These are phyloP conservation scores for Drosophila setosimentum DNA, from an alignment of 2,888 invertebrate genomes.

Conservation along the genomic window DNA sequence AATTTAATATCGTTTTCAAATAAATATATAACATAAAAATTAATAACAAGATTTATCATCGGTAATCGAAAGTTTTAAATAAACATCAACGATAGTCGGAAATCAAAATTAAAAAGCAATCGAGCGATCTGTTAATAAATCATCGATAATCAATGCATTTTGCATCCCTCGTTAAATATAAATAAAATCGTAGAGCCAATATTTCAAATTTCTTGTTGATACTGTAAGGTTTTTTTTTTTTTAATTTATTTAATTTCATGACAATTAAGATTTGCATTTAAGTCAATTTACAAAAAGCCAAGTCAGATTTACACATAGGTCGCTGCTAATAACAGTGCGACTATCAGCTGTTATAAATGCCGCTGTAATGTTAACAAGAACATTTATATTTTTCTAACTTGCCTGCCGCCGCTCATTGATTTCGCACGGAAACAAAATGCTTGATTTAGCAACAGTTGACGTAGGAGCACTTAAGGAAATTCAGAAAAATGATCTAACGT, in stretches of 20 bases:
- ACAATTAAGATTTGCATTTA: not conserved
- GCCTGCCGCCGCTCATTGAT: conserved; percentile 15
- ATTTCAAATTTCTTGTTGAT: not conserved
- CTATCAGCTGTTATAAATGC: conserved; percentile 1
- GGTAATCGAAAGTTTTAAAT: not conserved
- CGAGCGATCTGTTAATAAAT: not conserved
- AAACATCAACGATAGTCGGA: too few species aligned
- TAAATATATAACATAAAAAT: not conserved
- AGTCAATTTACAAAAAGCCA: not conserved
- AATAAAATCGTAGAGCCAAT: not conserved
- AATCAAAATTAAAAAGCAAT: not conserved
- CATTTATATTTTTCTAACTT: conserved; percentile 2
- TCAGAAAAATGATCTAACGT: not conserved
- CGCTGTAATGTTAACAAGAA: conserved; percentile 2
- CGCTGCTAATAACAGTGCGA: not conserved
- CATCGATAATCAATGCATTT: not conserved
- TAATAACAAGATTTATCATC: not conserved
- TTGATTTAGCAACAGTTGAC: conserved; percentile 27
- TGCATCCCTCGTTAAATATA: not conserved
- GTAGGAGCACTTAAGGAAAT: not conserved
- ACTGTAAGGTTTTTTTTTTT: not conserved
- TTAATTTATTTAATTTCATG: too few species aligned
- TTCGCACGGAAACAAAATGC: conserved; percentile 27
- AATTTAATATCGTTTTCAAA: not conserved
- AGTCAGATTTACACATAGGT: not conserved